A percentile compares a stretch with the other conserved stretches of the same genome.
Evolutionary conservation across 2,113 vertebrate genomes (phyloP).

Genomic region (Pampusana beccarii): DNA sequence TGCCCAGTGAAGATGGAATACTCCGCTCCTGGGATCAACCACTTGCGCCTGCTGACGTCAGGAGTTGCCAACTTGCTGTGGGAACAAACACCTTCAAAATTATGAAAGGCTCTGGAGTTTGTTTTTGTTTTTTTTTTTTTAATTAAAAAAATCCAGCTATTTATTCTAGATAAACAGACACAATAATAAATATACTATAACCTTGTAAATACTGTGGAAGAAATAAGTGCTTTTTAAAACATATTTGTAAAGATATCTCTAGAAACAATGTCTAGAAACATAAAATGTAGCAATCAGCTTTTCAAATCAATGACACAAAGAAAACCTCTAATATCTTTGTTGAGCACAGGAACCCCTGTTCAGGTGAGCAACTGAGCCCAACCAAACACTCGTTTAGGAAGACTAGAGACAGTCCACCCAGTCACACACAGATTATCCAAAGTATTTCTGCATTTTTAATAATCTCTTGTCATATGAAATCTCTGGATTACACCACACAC

Average conservation of each 20-base stretch:
- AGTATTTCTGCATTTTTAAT: background rate
- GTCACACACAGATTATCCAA: background rate
- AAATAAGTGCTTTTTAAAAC: background rate
- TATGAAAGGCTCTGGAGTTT: conserved; percentile 22
- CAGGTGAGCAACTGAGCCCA: background rate
- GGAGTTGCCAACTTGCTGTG: conserved; percentile 69
- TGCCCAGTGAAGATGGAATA: conserved; percentile 82
- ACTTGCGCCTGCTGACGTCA: conserved; percentile 80
- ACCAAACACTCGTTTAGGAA: background rate
- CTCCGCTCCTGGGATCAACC: conserved; percentile 75
- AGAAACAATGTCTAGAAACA: background rate
- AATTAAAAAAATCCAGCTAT: background rate
- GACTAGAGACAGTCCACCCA: background rate
- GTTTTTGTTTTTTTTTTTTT: background rate
- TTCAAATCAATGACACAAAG: background rate
- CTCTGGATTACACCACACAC: background rate
- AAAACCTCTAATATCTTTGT: background rate
- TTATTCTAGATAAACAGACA: background rate
- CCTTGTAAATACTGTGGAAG: background rate
- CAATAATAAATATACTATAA: background rate
- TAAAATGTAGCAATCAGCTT: background rate
- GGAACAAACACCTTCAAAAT: conserved; percentile 68
- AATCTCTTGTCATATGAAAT: background rate
- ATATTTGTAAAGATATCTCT: background rate
- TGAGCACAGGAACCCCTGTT: background rate